Conservation (phyloP, 2,888 invertebrate genomes). For the Hololepta plana region DNA sequence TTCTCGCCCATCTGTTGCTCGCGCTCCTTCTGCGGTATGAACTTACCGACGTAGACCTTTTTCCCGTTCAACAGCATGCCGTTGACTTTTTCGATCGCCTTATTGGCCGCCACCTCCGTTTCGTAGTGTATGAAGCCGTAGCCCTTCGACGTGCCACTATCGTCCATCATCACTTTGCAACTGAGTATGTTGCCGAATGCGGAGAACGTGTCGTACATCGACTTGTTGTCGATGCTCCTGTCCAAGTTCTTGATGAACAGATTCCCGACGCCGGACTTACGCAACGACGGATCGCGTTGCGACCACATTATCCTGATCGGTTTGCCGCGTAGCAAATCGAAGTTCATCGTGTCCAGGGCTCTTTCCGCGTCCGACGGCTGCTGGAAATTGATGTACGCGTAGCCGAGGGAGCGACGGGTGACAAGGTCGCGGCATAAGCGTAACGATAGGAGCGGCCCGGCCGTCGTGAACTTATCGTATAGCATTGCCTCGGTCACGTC, state of each 20-base stretch:
- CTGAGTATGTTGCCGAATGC: constrained; percentile 97
- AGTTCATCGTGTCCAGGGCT: constrained; percentile 99
- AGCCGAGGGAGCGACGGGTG: constrained; percentile 92
- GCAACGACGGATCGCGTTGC: constrained; percentile 92
- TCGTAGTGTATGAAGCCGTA: constrained; percentile 99
- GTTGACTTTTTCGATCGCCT: constrained; percentile 96
- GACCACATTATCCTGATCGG: constrained; percentile 99
- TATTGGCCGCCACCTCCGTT: constrained; percentile 91
- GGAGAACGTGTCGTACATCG: constrained; percentile 97
- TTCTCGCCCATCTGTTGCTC: constrained; percentile 93
- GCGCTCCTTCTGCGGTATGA: constrained; percentile 92
- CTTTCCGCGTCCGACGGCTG: constrained; percentile 97
- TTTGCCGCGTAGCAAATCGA: constrained; percentile 89
- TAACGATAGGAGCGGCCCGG: constrained; percentile 95
- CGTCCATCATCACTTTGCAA: constrained; percentile 95
- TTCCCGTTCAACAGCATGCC: constrained; percentile 97
- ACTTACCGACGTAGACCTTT: constrained; percentile 95
- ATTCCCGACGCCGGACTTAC: constrained; percentile 97
- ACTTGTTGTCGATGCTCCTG: constrained; percentile 97
- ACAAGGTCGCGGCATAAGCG: constrained; percentile 96
- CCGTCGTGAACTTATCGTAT: constrained; percentile 97
- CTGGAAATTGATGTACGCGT: constrained; percentile 99
- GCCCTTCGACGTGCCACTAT: constrained; percentile 83
- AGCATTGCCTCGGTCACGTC: constrained; percentile 98
- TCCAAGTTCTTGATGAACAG: constrained; percentile 99